Base-by-base conservation (phyloP, 1,140 invertebrate species). In the Brachionus koreanus region DNA sequence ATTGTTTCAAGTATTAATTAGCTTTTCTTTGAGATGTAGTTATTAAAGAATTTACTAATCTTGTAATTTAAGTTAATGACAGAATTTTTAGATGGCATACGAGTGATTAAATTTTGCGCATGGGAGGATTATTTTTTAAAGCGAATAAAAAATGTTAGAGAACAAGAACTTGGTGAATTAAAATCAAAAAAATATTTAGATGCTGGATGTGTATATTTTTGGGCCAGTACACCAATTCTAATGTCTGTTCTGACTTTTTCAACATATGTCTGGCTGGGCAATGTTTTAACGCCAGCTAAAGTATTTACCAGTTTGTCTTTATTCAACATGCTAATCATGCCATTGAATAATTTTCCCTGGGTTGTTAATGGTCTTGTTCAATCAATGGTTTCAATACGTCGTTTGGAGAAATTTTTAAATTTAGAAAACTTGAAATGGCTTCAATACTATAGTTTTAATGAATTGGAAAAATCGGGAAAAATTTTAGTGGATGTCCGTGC, bases 131-230 rank as follows among this genome's bases (percentile, higher is more conserved):
- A 93, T 86, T 98, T 99, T 86, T 90, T 92, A 4, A 85, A 89
- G 1, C 91, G 91, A 88, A 91, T 89, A 25, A 52, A 84, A 92
- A 91, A 90, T 83, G 87, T 92, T 10, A 90, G 95, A 88, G 49
- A 95, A 97, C 89, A 85, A 97, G 19, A 91, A 91, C 74, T 93
- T 92, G 85, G 87, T 97, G 61, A 92, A 92, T 83, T 82, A 23
- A 81, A 84, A 67, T 92, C 92, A 16, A 90, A 95, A 83, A 99
- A 99, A 89, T 99, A 98, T 89, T 88, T 99, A 83, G 97, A 99
- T 90, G 97, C 97, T n/a, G 88, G 97, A 65, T 99, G 97, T 89
- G 97, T 98, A 1, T 98, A 95, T 87, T 95, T 99, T 87, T 99
- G 97, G 97, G 97, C 97, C 0, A 96, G 95, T 6, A 98, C 97